Conservation (phyloP, 1,140 invertebrate species). For the Macrocentrus cingulum region DNA sequence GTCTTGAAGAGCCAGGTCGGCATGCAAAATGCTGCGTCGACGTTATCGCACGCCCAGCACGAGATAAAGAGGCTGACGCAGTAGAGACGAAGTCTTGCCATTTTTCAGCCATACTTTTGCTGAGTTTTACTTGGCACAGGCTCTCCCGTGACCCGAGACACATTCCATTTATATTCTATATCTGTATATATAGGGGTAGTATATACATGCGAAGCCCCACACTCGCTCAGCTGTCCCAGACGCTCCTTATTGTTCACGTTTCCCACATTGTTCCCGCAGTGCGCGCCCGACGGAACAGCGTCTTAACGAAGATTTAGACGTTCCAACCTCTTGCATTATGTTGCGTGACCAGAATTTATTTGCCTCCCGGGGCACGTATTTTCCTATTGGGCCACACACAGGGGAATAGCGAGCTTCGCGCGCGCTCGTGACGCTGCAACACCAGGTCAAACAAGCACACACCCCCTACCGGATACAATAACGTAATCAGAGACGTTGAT, state of each 20-base stretch:
- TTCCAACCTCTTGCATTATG: constrained; percentile 31
- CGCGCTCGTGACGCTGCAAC: not conserved
- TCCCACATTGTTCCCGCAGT: constrained; percentile 29
- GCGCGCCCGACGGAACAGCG: constrained; percentile 19
- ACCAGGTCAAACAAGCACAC: not conserved
- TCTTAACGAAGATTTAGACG: constrained; percentile 36
- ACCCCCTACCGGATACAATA: not conserved
- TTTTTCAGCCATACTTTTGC: constrained; percentile 34
- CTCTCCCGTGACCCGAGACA: not conserved
- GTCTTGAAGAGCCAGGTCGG: constrained; percentile 21
- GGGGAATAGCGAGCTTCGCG: not conserved
- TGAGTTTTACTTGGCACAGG: constrained; percentile 34
- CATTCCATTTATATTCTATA: not conserved
- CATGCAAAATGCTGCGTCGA: constrained; percentile 37
- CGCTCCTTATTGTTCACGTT: constrained; percentile 30
- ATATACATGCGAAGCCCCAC: not conserved
- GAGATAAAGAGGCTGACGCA: constrained; percentile 34
- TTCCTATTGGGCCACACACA: constrained; percentile 1
- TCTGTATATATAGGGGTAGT: not conserved
- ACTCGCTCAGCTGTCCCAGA: not conserved
- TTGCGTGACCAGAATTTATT: constrained; percentile 36
- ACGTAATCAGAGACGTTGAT: constrained; percentile 16
- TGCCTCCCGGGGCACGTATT: constrained; percentile 25
- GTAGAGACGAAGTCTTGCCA: constrained; percentile 32
- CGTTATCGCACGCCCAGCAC: constrained; percentile 27